These are phyloP conservation scores for Lacerta viridis DNA, from an alignment of 2,797 vertebrate species.

Conservation along the genomic window DNA sequence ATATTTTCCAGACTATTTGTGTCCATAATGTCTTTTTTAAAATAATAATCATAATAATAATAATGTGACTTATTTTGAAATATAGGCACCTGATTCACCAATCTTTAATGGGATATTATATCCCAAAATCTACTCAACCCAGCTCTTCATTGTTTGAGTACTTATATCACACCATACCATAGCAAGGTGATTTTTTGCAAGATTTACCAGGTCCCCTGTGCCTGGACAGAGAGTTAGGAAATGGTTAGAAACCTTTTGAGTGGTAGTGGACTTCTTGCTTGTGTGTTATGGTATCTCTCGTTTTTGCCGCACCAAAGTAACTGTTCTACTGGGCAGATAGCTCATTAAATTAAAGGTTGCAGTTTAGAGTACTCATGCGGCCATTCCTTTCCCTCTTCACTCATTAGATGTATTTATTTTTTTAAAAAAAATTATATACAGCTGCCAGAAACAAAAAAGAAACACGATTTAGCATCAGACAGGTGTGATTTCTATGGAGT, in stretches of 20 bases:
- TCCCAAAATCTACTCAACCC: not conserved
- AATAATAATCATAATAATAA: no score
- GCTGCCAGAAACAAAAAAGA: not conserved
- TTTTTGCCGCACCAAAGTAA: slow-evolving; percentile 22
- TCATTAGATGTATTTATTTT: not conserved
- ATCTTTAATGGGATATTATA: not conserved
- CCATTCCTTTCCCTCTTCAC: not conserved
- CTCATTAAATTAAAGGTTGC: slow-evolving; percentile 56
- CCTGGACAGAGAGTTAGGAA: not conserved
- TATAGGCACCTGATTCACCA: not conserved
- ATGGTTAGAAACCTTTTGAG: not conserved
- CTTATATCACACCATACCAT: not conserved
- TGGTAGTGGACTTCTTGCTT: not conserved
- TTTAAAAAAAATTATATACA: not conserved
- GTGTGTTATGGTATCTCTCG: not conserved
- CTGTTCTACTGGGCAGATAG: slow-evolving; percentile 55
- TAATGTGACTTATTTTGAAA: slow-evolving; percentile 4
- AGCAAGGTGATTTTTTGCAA: not conserved
- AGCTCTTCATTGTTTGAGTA: not conserved
- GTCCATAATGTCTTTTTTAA: not conserved
- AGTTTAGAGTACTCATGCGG: slow-evolving; percentile 22
- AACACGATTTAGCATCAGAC: slow-evolving; percentile 13
- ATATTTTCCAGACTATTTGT: not conserved
- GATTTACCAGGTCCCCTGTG: not conserved
- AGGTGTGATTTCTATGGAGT: slow-evolving; percentile 19